Evolutionary conservation across 2,797 vertebrate species (phyloP), one percentile per base, ranked within the genome.

Genomic region (Hemibagrus guttatus): DNA sequence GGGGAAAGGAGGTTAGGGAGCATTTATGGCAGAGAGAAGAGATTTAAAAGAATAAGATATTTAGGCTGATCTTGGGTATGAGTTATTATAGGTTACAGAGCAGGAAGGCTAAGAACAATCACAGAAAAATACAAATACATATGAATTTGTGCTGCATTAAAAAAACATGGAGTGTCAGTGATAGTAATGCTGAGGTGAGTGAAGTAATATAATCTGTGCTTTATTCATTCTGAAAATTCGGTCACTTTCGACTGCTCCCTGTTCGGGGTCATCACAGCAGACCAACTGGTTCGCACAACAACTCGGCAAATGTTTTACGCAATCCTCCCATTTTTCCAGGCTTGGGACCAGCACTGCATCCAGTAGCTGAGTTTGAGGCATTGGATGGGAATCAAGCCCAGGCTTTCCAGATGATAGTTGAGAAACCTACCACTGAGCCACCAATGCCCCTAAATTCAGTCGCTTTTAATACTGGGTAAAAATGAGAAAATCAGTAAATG

Each of bases 61-160:
- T 49, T 23, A 26, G n/a, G n/a, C 31, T 66, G 16, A 81, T 61
- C 3, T 28, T 19, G 59, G 52, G 69, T 46, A 61, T 17, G 21
- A 39, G 31, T 42, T 80, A 61, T 80, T 80, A 61, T 2, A 76
- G 74, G 56, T 39, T 61, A 79, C 56, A 39, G 6, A 82, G 84
- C 58, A 72, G 56, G 80, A 82, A n/a, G 39, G 35, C 31, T 78
- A 81, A 63, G 39, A 81, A 46, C 14, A 81, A 58, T 13, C 4
- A n/a, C 26, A 8, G 26, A 26, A 26, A 26, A 72, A 11, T 46
- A 46, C 0, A 46, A 72, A 26, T 21, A 52, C 59, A 54, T 1
- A 81, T 14, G 13, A 14, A 56, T 58, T 42, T 52, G 72, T 74
- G 72, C 72, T 16, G 46, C 26, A 28, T 17, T 28, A 4, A 23